Percentiles rank a stretch among this genome's conserved stretches.
Conservation (phyloP, 2,113 vertebrate genomes). For the Gadus chalcogrammus region DNA sequence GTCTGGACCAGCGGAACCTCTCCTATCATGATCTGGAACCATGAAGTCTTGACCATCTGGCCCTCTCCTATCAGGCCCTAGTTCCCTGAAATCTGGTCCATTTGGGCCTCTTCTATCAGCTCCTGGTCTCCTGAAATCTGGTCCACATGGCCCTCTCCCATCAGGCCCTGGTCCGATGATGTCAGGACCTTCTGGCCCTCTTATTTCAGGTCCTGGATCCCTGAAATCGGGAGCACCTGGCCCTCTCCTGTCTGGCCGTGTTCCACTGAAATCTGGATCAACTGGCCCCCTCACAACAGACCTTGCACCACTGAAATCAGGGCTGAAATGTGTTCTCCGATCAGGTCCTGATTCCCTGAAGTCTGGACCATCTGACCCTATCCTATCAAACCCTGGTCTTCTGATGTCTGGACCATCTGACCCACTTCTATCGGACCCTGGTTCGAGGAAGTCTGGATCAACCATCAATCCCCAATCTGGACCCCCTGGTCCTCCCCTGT, state of each 20-base stretch:
- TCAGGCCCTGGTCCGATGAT: conserved; percentile 10
- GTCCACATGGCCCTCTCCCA: neutral
- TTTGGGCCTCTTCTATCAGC: conserved; percentile 15
- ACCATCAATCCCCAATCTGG: neutral
- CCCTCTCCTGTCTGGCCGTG: conserved; percentile 2
- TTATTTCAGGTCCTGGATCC: neutral
- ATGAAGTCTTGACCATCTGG: conserved; percentile 8
- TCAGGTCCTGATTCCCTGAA: conserved; percentile 9
- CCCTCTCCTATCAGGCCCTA: conserved; percentile 24
- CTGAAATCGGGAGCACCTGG: neutral
- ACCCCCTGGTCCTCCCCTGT: neutral
- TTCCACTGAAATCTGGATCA: conserved; percentile 9
- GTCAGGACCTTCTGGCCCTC: neutral
- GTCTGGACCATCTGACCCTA: conserved; percentile 3
- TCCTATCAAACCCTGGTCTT: conserved; percentile 19
- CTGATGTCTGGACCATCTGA: conserved; percentile 6
- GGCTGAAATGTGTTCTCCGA: neutral
- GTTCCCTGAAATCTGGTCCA: conserved; percentile 1
- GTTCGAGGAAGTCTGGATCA: conserved; percentile 7
- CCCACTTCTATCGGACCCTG: conserved; percentile 20
- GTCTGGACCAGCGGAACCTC: neutral
- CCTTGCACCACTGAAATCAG: conserved; percentile 1
- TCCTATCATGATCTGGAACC: conserved; percentile 3
- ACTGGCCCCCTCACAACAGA: neutral
- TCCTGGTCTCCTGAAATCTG: conserved; percentile 7